These are phyloP conservation scores for Poecilia gillii DNA, from an alignment of 2,797 vertebrate genomes.

Conservation along the genomic window DNA sequence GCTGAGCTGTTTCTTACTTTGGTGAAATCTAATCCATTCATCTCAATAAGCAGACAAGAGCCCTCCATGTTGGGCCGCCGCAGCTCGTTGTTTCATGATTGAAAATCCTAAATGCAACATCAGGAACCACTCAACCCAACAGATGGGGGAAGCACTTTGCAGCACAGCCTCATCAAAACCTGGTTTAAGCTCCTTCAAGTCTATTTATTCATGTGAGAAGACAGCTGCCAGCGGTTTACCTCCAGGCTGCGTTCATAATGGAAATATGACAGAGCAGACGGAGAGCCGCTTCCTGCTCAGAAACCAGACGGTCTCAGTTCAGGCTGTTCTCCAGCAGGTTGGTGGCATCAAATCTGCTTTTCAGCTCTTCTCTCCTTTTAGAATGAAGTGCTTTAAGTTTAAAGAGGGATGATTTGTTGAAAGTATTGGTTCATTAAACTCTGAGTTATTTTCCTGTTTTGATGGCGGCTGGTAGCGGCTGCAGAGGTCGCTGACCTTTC, in stretches of 20 bases:
- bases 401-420: not conserved
- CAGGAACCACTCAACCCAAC: slow-evolving; percentile 65
- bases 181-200: slow-evolving; percentile 36
- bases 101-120: slow-evolving; percentile 63
- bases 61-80: slow-evolving; percentile 59
- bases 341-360: not conserved
- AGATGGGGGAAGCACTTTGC: slow-evolving; percentile 54
- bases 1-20: slow-evolving; percentile 4
- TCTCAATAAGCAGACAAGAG: slow-evolving; percentile 64
- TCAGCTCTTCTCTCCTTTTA: not conserved
- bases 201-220: slow-evolving; percentile 28
- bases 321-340: not conserved
- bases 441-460: not conserved
- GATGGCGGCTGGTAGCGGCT: not conserved
- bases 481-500: not conserved
- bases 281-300: slow-evolving; percentile 16
- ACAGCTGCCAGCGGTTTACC: slow-evolving; percentile 30
- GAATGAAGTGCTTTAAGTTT: not conserved
- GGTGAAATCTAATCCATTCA: slow-evolving; percentile 63
- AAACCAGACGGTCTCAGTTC: slow-evolving; percentile 6
- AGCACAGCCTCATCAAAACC: slow-evolving; percentile 43
- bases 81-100: slow-evolving; percentile 71
- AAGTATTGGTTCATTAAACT: not conserved
- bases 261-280: slow-evolving; percentile 13
- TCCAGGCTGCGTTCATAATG: slow-evolving; percentile 39